Base-by-base conservation (phyloP, 2,797 vertebrate genomes). In the Rallus crepitans region DNA sequence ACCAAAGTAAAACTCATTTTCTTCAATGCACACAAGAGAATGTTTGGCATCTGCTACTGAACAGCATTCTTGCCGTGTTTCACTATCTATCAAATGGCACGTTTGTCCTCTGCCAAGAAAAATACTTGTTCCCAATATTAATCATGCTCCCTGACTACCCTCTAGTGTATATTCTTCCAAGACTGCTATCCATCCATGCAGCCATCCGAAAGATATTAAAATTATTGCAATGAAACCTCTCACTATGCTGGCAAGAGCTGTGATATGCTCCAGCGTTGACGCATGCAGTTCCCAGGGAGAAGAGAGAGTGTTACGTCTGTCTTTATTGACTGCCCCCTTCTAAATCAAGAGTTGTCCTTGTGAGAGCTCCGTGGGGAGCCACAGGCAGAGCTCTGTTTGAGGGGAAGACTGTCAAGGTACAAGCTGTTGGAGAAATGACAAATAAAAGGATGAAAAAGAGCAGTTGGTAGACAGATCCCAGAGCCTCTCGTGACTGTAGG, bases 81-180 rank as follows among this genome's bases (percentile, higher is more conserved):
- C 72, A 23, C 87, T 89, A 75, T 96, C 91, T 93, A 73, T 94
- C 82, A 95, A 93, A 97, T 89, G 90, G 94, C 96, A 95, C 0
- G 20, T 71, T 93, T 0, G 0, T 84, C 82, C 63, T 70, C 75
- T 96, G 95, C 95, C 96, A 97, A 97, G 94, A 94, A 96, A 96
- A 97, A 96, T 93, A 94, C 94, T 96, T 93, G 66, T 92, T 97
- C 81, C 94, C 83, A 94, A 92, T 93, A 93, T 87, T 90, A 94
- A 96, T 89, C 94, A 75, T 91, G 94, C 96, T 97, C 87, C 82
- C 94, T 89, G 90, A 96, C 96, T 95, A 94, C 96, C 94, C 94
- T 95, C 94, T 94, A 91, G 89, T 95, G 94, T 96, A 93, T 96
- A 65, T 88, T 93, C 90, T 94, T 95, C 94, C 87, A 78, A 80